phyloP scores from a whole-genome alignment of 1,140 invertebrate genomes.

The Hormaphis cornu region DNA sequence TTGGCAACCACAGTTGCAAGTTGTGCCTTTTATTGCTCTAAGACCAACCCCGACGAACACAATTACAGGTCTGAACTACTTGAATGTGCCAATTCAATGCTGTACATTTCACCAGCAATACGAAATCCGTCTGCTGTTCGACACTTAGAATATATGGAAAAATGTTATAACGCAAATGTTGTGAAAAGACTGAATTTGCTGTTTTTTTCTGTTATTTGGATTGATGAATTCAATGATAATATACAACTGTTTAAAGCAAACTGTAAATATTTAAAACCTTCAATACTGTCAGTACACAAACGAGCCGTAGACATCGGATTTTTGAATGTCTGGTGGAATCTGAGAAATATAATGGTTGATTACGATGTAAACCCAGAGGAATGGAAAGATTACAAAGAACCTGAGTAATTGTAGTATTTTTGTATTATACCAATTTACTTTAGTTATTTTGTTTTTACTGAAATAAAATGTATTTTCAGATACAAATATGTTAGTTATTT shows the following conservation, averaged over 20 bases:
- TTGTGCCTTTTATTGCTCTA: constrained; percentile 43
- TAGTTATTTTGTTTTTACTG: neutral
- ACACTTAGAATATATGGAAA: constrained; percentile 54
- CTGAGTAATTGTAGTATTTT: neutral
- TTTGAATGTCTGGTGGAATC: constrained; percentile 61
- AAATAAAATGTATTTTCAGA: neutral
- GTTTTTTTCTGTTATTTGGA: constrained; percentile 64
- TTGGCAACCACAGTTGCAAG: constrained; percentile 37
- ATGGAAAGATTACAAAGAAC: constrained; percentile 32
- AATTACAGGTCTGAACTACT: constrained; percentile 53
- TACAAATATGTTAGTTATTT: too few species aligned
- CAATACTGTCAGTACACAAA: constrained; percentile 50
- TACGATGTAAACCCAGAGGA: constrained; percentile 59
- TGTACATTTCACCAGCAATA: constrained; percentile 53
- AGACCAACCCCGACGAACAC: constrained; percentile 56
- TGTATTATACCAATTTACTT: neutral
- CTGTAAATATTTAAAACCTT: constrained; percentile 60
- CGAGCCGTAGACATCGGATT: constrained; percentile 70
- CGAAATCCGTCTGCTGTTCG: constrained; percentile 56
- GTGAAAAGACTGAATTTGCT: constrained; percentile 57
- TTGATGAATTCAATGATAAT: constrained; percentile 54
- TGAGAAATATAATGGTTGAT: constrained; percentile 60
- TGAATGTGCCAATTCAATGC: constrained; percentile 51
- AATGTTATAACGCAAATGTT: constrained; percentile 55
- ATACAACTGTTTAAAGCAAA: constrained; percentile 60